A percentile compares a stretch with the other conserved stretches of the same genome.
These are phyloP conservation scores for Euglossa dilemma DNA, from an alignment of 1,140 invertebrate species.

Conservation along the genomic window DNA sequence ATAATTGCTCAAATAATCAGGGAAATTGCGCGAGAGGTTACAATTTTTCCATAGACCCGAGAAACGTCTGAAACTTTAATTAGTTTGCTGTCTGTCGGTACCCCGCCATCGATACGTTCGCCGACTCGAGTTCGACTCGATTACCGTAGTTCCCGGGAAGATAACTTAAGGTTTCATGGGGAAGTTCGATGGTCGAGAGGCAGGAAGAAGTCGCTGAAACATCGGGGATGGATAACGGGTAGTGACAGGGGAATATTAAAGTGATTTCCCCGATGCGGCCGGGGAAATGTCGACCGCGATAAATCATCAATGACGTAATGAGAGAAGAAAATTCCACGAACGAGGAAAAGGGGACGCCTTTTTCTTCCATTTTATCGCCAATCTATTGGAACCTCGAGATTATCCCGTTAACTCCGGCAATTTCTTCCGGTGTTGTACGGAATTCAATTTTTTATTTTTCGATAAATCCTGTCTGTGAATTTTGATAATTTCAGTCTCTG, in stretches of 20 bases:
- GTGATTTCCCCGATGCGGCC: neutral
- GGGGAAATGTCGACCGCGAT: neutral
- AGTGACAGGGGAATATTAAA: neutral
- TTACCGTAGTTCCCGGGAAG: neutral
- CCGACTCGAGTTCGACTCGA: neutral
- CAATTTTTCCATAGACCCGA: neutral
- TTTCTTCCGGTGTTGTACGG: too few relatives aligned
- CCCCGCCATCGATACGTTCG: neutral
- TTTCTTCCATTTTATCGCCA: too few relatives aligned
- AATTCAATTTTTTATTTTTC: too few relatives aligned
- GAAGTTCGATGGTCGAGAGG: neutral
- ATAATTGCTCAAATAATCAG: too few relatives aligned
- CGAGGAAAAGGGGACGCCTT: neutral
- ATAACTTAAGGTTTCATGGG: neutral
- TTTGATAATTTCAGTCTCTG: too few relatives aligned
- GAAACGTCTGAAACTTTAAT: neutral
- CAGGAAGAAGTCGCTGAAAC: neutral
- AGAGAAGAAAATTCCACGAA: neutral
- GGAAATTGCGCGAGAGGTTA: too few relatives aligned
- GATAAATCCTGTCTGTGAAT: too few relatives aligned
- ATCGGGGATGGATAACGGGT: neutral
- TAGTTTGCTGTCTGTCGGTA: neutral
- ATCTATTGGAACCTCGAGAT: too few relatives aligned
- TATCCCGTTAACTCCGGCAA: too few relatives aligned
- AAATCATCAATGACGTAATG: neutral